Conservation (phyloP, 37 sponge, comb jelly and placozoan species). For the Cliona cf. orientalis region DNA sequence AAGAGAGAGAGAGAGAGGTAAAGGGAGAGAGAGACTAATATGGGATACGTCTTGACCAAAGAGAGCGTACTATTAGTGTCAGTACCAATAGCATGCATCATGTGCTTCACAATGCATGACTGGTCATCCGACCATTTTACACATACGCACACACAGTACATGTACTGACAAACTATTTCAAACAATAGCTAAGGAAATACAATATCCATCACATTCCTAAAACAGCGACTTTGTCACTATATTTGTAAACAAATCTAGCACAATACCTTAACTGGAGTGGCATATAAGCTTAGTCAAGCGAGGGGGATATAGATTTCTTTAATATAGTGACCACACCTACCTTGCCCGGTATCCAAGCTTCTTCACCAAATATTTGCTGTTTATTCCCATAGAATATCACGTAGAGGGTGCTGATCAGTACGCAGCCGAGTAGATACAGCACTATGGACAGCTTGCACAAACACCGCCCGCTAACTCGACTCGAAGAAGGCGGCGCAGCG, state of each 20-base stretch:
- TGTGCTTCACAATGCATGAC: too few relatives aligned
- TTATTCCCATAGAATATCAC: slow-evolving; percentile 68
- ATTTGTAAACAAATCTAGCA: background rate
- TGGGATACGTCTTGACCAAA: background rate
- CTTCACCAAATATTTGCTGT: slow-evolving; percentile 8
- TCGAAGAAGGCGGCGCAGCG: background rate
- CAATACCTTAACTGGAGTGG: too few relatives aligned
- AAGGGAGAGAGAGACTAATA: background rate
- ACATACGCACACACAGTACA: too few relatives aligned
- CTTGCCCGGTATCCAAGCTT: slow-evolving; percentile 57
- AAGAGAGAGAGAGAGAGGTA: background rate
- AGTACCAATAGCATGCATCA: too few relatives aligned
- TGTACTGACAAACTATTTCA: too few relatives aligned
- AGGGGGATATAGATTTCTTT: background rate
- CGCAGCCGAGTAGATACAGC: slow-evolving; percentile 66
- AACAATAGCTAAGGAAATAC: background rate
- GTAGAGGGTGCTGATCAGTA: slow-evolving; percentile 69
- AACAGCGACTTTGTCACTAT: background rate
- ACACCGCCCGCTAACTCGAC: slow-evolving; percentile 25
- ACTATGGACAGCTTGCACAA: slow-evolving; percentile 55
- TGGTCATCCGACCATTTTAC: too few relatives aligned
- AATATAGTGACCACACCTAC: slow-evolving; percentile 12
- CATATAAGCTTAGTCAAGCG: background rate
- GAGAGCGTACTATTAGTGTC: too few relatives aligned
- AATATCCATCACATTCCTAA: background rate